Base-by-base conservation (phyloP, 1,140 invertebrate species). In the Gonatopus flavifemur region DNA sequence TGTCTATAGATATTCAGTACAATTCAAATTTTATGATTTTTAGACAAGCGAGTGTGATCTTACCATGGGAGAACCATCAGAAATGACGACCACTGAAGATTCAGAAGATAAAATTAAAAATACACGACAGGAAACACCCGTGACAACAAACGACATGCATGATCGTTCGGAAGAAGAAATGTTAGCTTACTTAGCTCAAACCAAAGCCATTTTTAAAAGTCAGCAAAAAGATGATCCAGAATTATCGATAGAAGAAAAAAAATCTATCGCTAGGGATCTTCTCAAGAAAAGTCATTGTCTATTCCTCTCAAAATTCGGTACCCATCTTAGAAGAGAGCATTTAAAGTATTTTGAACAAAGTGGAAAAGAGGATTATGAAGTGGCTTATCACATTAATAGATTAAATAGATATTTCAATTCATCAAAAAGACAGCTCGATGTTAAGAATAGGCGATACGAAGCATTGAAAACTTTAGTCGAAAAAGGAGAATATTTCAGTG, bases 401-500 rank as follows among this genome's bases (percentile, higher is more conserved):
- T 79, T 91, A 15, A 76, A 76, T 46, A 72, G 78, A 32, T 83
- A 79, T 58, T 79, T 81, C 49, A 74, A 81, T 35, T 75, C 81
- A 12, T 69, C 75, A 21, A 78, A 66, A 31, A 76, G 76, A 43
- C 74, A 77, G 52, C 81, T 84, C n/a, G 80, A 82, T 59, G 75
- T 87, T 0, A 90, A 86, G 71, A 94, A 96, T 73, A 79, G 91
- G 56, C 79, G 94, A 36, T 96, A 86, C 71, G 83, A 88, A 67
- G 93, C 93, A 8, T 77, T 96, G 64, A 84, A 90, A 57, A 80
- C 84, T 60, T 70, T 97, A 31, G 77, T 91, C 31, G 81, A 88
- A 48, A 82, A 88, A 30, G 86, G 89, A 25, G 79, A 83, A 19
- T 96, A 96, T 75, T 97, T 97, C 62, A 90, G 86, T 71, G 91